Conservation (phyloP, 2,888 invertebrate species). For the Bedellia somnulentella region DNA sequence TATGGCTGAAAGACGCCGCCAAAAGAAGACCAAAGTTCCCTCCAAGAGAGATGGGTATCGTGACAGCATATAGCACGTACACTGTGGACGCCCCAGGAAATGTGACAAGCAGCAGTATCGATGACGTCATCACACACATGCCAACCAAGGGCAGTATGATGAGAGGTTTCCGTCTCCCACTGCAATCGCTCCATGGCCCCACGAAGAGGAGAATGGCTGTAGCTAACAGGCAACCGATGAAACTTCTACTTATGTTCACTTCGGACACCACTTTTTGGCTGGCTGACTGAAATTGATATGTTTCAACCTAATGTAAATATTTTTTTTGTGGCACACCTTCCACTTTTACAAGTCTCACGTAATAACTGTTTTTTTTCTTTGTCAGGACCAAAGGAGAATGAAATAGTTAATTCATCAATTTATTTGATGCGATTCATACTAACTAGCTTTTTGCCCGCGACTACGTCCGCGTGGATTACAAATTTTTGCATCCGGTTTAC, state of each 20-base stretch:
- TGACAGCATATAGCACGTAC: conserved; percentile 43
- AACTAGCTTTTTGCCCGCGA: no score
- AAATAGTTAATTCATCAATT: no score
- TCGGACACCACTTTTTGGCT: conserved; percentile 65
- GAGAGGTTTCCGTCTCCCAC: conserved; percentile 58
- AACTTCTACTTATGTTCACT: conserved; percentile 65
- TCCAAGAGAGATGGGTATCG: conserved; percentile 69
- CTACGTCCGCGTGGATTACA: no score
- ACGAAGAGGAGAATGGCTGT: conserved; percentile 61
- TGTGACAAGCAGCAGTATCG: conserved; percentile 37
- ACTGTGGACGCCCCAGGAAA: conserved; percentile 42
- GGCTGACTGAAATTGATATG: conserved; percentile 26
- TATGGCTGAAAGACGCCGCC: conserved; percentile 76
- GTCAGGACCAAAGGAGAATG: no score
- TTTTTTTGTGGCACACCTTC: no score
- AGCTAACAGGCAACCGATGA: conserved; percentile 56
- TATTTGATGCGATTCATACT: no score
- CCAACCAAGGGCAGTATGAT: conserved; percentile 58
- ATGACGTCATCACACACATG: conserved; percentile 50
- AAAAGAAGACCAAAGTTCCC: conserved; percentile 71
- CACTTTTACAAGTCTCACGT: no score
- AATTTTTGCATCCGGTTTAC: no score
- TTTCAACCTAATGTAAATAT: no score
- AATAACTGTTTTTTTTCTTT: no score
- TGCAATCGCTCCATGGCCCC: conserved; percentile 66